Percentiles rank a stretch among this genome's conserved stretches.
These are phyloP conservation scores for Rhinichthys osculus DNA, from an alignment of 2,797 vertebrate species.

Conservation along the genomic window DNA sequence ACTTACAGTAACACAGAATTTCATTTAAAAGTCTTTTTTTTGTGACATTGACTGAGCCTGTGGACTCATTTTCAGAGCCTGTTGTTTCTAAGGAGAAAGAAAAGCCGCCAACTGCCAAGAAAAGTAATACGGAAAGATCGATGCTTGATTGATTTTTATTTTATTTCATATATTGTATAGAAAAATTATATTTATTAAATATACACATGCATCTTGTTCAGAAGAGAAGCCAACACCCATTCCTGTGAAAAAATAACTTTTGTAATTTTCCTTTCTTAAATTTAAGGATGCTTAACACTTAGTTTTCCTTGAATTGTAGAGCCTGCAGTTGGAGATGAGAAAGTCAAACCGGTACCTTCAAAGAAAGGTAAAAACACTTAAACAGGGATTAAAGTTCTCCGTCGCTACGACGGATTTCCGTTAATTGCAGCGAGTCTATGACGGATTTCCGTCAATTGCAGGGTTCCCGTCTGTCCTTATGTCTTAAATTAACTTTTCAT, in stretches of 20 bases:
- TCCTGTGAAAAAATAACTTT: conserved; percentile 19
- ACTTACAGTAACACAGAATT: neutral
- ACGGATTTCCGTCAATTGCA: too few species aligned
- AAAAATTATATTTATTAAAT: neutral
- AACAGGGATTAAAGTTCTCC: too few species aligned
- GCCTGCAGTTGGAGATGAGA: neutral
- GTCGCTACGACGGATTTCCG: too few species aligned
- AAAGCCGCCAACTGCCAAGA: conserved; percentile 17
- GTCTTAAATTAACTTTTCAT: too few species aligned
- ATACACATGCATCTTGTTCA: neutral
- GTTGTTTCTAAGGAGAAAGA: conserved; percentile 7
- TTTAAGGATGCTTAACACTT: neutral
- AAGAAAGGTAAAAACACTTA: conserved; percentile 21
- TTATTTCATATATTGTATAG: neutral
- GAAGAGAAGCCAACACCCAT: conserved; percentile 33
- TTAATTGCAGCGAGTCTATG: too few species aligned
- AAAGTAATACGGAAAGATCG: neutral
- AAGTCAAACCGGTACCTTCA: neutral
- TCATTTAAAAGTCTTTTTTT: neutral
- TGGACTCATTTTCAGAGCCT: conserved; percentile 24
- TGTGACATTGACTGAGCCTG: neutral
- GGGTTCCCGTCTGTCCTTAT: too few species aligned
- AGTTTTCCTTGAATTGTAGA: neutral
- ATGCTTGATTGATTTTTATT: neutral
- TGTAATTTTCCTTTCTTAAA: neutral